Base-by-base conservation (phyloP, 37 sponge, comb jelly and placozoan genomes). In the Spongilla lacustris region DNA sequence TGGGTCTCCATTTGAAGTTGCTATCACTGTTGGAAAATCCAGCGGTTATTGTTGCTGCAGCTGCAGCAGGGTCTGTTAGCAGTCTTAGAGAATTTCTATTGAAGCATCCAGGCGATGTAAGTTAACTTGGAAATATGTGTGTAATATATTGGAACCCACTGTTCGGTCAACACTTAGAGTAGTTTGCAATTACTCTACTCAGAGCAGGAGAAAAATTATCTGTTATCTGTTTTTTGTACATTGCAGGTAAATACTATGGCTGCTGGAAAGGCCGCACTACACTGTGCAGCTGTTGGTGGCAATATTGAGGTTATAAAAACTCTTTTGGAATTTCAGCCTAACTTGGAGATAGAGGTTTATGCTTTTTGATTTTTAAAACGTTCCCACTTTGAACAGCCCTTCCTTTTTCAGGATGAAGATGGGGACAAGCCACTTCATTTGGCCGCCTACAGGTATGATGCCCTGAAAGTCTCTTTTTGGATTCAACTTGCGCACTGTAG, bases 261-360 rank as follows among this genome's bases (percentile, higher is more conserved):
- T 12, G 89, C 81, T 46, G 95, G 91, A 17, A 92, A 85, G 73
- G 83, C 92, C 27, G 95, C 98, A 24, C 80, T 97, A 11, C 98
- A 97, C 71, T 90, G 89, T 77, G 98, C 98, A 14, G 35, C 77
- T 78, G 90, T 77, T 0, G 69, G 80, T 25, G 94, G 96, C 1
- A 79, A 91, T 81, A 28, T 85, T 2, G 73, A 50, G 9, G 84
- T 95, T 13, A 69, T 91, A 19, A 80, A 87, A 29, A 71, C 66
- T 46, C 83, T 98, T 17, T 48, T 98, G 27, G 89, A 92, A 72
- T 88, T 88, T 33, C 75, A 77, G 0, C 92, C 98, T 24, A 68
- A 89, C 77, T 49, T 93, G 30, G 95, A 98, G 34, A 76, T 93
- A 21, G 73, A 89, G 88, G 96, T 93, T 76, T 46, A 70, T 69